Percentiles rank a stretch among this genome's conserved stretches.
phyloP scores from a whole-genome alignment of 2,113 vertebrate genomes.

The Anthoscopus minutus region DNA sequence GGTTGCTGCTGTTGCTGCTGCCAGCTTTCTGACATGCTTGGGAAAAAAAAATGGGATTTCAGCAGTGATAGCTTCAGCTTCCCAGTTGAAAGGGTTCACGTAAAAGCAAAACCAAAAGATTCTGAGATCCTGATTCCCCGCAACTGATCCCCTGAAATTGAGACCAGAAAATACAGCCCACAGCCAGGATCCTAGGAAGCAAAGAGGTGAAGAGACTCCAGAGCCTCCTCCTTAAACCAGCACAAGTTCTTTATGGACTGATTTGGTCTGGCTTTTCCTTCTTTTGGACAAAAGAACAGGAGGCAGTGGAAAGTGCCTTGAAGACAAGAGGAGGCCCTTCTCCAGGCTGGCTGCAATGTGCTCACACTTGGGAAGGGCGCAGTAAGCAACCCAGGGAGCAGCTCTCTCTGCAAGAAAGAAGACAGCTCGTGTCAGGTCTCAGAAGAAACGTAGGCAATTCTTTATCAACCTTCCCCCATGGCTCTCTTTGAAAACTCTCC shows the following conservation, averaged over 20 bases:
- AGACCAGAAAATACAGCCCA: slow-evolving; percentile 4
- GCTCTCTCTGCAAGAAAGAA: slow-evolving; percentile 59
- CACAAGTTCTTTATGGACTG: neutral
- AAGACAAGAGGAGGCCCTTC: neutral
- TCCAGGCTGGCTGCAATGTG: neutral
- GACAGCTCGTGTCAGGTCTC: neutral
- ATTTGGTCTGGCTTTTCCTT: neutral
- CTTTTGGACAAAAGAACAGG: neutral
- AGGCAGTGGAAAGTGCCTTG: neutral
- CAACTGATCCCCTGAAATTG: neutral
- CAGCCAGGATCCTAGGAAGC: neutral
- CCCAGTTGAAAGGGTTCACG: neutral
- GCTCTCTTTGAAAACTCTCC: neutral
- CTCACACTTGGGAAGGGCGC: neutral
- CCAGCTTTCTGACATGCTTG: slow-evolving; percentile 82
- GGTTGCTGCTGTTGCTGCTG: slow-evolving; percentile 75
- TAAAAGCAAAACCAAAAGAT: neutral
- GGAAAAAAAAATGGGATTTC: slow-evolving; percentile 56
- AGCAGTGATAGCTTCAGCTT: slow-evolving; percentile 71
- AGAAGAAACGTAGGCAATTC: neutral
- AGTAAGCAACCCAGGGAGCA: neutral
- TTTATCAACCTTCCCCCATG: neutral
- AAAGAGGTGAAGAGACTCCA: neutral
- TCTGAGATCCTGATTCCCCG: neutral
- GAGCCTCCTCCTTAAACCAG: neutral